Percentiles rank a stretch among this genome's conserved stretches.
Conservation (phyloP, 2,113 vertebrate genomes). For the Bothrops jararaca region DNA sequence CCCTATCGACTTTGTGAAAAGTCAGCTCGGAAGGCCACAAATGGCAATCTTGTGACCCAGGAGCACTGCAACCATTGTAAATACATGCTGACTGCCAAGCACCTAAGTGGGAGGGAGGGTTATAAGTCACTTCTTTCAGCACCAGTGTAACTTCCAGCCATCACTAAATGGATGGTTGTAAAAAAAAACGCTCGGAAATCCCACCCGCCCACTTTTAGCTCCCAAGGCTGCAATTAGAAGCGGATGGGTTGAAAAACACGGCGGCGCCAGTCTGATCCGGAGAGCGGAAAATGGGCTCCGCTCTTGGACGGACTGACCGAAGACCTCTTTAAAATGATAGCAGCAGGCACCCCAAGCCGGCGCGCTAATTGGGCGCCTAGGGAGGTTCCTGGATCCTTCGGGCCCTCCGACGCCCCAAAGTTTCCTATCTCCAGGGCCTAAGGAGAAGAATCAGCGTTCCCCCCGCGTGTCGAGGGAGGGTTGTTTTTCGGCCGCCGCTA, state of each 20-base stretch:
- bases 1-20: neutral
- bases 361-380: neutral
- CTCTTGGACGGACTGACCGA: neutral
- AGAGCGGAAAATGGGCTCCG: neutral
- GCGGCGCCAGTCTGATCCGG: neutral
- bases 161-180: neutral
- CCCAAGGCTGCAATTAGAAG: neutral
- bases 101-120: neutral
- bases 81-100: neutral
- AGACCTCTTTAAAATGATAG: neutral
- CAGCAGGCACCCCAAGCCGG: neutral
- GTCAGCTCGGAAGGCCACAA: neutral
- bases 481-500: accelerated
- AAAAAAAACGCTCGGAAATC: neutral
- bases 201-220: neutral
- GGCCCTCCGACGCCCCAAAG: neutral
- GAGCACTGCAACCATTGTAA: neutral
- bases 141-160: neutral
- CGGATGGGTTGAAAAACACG: neutral
- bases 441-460: no score
- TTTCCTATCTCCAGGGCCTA: neutral
- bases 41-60: neutral
- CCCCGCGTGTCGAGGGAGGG: neutral
- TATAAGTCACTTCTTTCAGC: neutral
- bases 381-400: neutral